Conservation (phyloP, 1,140 invertebrate genomes). For the Drosophila suzukii region DNA sequence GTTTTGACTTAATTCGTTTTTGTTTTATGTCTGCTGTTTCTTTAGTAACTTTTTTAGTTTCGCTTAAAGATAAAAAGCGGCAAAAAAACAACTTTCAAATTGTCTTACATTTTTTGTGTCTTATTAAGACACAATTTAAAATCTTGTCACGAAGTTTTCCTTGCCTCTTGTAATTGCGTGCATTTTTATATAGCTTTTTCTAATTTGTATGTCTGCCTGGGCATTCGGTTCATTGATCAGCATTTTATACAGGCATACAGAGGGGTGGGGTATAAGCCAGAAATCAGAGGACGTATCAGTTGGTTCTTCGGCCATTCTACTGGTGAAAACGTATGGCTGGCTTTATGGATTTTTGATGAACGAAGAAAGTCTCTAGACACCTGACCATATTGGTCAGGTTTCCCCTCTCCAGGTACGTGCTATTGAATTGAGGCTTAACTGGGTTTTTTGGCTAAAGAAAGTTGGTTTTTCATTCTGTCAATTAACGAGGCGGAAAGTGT, state of each 20-base stretch:
- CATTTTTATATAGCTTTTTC: conserved; percentile 42
- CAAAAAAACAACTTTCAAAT: conserved; percentile 36
- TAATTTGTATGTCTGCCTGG: conserved; percentile 45
- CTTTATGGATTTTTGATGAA: conserved; percentile 74
- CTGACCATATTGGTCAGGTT: conserved; percentile 61
- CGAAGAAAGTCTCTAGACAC: conserved; percentile 60
- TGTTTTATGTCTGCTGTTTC: conserved; percentile 18
- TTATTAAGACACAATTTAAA: conserved; percentile 53
- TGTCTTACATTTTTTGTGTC: conserved; percentile 14
- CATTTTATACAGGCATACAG: conserved; percentile 20
- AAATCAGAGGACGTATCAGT: conserved; percentile 15
- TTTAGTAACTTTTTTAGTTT: conserved; percentile 11
- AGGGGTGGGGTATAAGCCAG: neutral
- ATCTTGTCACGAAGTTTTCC: conserved; percentile 60
- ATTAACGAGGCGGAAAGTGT: conserved; percentile 31
- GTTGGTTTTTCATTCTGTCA: conserved; percentile 31
- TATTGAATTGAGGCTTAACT: conserved; percentile 57
- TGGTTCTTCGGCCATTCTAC: conserved; percentile 62
- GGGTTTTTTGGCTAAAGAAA: conserved; percentile 68
- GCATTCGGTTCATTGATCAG: conserved; percentile 37
- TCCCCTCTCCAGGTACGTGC: conserved; percentile 43
- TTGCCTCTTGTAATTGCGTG: conserved; percentile 41
- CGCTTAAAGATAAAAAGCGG: neutral
- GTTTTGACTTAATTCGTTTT: conserved; percentile 36
- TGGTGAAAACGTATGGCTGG: conserved; percentile 60